These are phyloP conservation scores for Eupristina koningsbergeri DNA, from an alignment of 1,140 invertebrate genomes.

Conservation along the genomic window DNA sequence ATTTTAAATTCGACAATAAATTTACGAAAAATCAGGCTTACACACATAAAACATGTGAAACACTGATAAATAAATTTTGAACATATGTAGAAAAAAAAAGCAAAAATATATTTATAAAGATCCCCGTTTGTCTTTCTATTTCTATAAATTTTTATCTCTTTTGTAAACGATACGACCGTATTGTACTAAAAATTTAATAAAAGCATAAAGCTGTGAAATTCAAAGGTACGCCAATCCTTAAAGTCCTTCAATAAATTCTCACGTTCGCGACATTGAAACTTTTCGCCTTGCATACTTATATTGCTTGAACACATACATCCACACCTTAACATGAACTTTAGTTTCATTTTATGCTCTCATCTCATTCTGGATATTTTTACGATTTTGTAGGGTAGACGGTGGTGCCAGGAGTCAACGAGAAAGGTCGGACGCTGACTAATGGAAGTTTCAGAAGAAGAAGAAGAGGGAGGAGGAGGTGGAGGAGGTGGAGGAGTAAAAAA, in stretches of 20 bases:
- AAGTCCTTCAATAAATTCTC: slow-evolving; percentile 25
- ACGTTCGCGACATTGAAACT: background rate
- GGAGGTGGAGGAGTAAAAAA: background rate
- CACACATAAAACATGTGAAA: background rate
- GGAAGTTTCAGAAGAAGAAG: background rate
- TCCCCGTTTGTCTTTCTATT: background rate
- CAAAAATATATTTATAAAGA: background rate
- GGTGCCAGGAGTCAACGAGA: background rate
- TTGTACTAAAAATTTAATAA: slow-evolving; percentile 22
- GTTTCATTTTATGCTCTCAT: background rate
- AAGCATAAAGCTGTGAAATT: slow-evolving; percentile 25
- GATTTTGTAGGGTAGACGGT: slow-evolving; percentile 21
- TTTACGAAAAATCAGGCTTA: background rate
- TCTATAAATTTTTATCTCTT: background rate
- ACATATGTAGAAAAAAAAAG: background rate
- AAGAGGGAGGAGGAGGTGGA: background rate
- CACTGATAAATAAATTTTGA: background rate
- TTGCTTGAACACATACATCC: background rate
- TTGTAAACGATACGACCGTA: background rate
- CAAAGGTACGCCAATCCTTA: background rate
- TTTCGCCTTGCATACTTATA: background rate
- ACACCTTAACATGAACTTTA: background rate
- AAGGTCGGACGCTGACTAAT: background rate
- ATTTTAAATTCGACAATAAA: slow-evolving; percentile 30
- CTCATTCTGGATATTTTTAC: slow-evolving; percentile 14